phyloP scores from a whole-genome alignment of 2,113 vertebrate species.

The Ranitomeya variabilis region DNA sequence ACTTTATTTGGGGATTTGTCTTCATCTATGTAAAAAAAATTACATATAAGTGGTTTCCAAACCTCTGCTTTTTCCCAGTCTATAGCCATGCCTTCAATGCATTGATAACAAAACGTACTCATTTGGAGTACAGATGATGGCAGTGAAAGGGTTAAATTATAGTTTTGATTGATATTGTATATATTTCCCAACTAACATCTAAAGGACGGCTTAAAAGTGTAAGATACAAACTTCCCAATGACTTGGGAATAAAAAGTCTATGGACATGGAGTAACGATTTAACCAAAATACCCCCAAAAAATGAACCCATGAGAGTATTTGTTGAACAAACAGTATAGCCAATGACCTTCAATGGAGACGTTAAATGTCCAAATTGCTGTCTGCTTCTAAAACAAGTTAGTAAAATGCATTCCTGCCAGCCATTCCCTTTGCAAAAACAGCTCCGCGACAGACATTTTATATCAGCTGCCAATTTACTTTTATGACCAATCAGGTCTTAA shows the following conservation, averaged over 20 bases:
- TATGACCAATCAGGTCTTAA: slow-evolving; percentile 54
- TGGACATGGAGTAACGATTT: background rate
- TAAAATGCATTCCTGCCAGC: slow-evolving; percentile 56
- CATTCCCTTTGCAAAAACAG: slow-evolving; percentile 25
- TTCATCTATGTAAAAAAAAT: no score
- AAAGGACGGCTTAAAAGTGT: background rate
- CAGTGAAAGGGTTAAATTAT: no score
- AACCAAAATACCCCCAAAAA: background rate
- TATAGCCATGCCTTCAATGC: no score
- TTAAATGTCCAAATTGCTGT: slow-evolving; percentile 61
- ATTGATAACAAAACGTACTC: no score
- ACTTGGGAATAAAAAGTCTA: background rate
- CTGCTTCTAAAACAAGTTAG: slow-evolving; percentile 59
- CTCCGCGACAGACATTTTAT: slow-evolving; percentile 52
- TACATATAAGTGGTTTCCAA: no score
- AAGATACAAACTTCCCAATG: background rate
- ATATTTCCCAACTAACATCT: no score
- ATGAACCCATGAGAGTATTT: background rate
- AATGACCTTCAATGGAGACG: slow-evolving; percentile 55
- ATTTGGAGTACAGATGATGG: no score
- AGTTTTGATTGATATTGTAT: no score
- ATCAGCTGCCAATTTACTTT: slow-evolving; percentile 52
- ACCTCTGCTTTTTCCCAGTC: no score
- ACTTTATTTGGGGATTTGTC: no score
- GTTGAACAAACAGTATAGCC: slow-evolving; percentile 55